Percentiles rank a stretch among this genome's conserved stretches.
These are phyloP conservation scores for Acholoe squamosa DNA, from an alignment of 2,888 invertebrate genomes.

Conservation along the genomic window DNA sequence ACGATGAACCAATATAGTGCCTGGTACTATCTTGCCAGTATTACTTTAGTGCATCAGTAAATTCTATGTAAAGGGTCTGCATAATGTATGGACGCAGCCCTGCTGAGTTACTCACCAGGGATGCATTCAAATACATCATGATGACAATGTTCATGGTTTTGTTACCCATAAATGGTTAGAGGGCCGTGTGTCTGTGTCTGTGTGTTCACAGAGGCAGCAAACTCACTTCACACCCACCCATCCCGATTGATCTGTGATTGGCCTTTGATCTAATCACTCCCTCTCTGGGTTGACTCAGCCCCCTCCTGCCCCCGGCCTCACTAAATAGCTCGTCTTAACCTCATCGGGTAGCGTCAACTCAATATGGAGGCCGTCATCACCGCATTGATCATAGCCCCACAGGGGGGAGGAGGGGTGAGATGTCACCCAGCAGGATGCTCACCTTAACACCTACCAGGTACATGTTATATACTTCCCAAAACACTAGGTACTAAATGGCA, in stretches of 20 bases:
- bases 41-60: too few species aligned
- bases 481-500: too few species aligned
- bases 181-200: neutral
- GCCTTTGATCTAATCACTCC: conserved; percentile 43
- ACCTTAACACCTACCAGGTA: neutral
- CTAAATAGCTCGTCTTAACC: conserved; percentile 57
- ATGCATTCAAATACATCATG: too few species aligned
- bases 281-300: conserved; percentile 29
- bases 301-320: neutral
- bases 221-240: conserved; percentile 25
- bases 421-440: neutral
- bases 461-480: too few species aligned
- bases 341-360: conserved; percentile 40
- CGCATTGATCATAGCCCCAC: conserved; percentile 12
- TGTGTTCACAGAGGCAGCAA: neutral
- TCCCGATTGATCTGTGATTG: conserved; percentile 51
- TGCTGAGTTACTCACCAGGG: too few species aligned
- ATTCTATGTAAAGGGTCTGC: too few species aligned
- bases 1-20: too few species aligned
- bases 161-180: too few species aligned
- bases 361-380: conserved; percentile 49
- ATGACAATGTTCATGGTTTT: too few species aligned
- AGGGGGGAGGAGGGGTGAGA: neutral
- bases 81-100: too few species aligned
- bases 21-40: too few species aligned